Conservation (phyloP, 2,113 vertebrate species). For the Dasyornis broadbenti region DNA sequence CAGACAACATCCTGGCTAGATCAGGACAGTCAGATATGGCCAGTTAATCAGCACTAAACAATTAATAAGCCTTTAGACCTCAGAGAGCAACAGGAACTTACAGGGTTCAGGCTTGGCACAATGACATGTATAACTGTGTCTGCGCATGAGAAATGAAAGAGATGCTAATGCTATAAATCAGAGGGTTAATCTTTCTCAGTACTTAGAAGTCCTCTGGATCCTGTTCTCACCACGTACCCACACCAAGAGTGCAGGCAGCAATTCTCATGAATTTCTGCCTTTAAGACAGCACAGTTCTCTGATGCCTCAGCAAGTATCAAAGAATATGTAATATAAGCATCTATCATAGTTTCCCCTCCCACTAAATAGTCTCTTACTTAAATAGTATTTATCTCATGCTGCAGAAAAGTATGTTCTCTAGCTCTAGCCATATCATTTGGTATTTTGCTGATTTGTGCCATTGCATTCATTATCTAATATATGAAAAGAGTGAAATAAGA, state of each 20-base stretch:
- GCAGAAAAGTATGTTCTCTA: neutral
- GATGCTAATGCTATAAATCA: neutral
- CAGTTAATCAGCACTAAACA: neutral
- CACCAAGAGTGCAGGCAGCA: neutral
- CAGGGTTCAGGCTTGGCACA: neutral
- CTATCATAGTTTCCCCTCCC: neutral
- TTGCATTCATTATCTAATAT: neutral
- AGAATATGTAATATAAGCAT: neutral
- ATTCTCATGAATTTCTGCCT: conserved; percentile 34
- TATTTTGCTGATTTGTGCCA: neutral
- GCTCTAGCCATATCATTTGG: neutral
- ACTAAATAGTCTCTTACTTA: neutral
- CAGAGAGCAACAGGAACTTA: neutral
- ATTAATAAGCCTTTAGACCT: neutral
- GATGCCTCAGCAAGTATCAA: conserved; percentile 10
- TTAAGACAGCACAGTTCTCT: neutral
- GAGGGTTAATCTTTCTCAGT: conserved; percentile 23
- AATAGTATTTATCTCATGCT: conserved; percentile 5
- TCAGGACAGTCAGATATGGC: neutral
- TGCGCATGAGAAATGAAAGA: neutral
- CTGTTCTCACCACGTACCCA: neutral
- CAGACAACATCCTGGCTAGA: neutral
- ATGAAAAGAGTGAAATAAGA: neutral
- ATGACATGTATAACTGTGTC: neutral
- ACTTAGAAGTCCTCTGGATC: conserved; percentile 30